phyloP scores from a whole-genome alignment of 30 jellyfish, hydroid and myxozoan species.

The Kudoa iwatai region DNA sequence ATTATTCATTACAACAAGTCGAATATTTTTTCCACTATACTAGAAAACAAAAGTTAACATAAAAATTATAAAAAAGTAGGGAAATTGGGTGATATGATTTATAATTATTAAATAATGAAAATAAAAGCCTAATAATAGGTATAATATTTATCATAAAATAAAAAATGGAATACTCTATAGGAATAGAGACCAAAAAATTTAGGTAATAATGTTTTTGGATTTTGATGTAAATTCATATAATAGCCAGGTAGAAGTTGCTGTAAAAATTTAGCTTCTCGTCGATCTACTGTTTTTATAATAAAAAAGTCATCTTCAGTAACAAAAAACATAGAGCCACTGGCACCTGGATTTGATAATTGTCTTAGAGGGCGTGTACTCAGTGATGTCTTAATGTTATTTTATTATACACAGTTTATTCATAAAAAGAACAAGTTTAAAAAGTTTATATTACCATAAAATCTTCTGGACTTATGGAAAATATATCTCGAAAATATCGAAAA shows the following conservation, averaged over 20 bases:
- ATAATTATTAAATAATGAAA: too few relatives aligned
- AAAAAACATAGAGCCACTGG: conserved; percentile 82
- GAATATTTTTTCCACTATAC: conserved; percentile 8
- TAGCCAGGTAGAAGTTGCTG: conserved; percentile 74
- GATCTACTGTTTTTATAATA: conserved; percentile 51
- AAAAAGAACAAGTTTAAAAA: too few relatives aligned
- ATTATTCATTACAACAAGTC: conserved; percentile 61
- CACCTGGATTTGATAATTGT: conserved; percentile 65
- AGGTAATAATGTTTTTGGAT: background rate
- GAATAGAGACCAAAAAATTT: background rate
- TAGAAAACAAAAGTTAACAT: too few relatives aligned
- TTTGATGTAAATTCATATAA: conserved; percentile 3
- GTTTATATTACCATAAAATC: too few relatives aligned
- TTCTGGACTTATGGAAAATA: background rate
- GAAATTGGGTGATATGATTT: too few relatives aligned
- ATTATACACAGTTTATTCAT: too few relatives aligned
- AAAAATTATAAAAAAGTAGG: too few relatives aligned
- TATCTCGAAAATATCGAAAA: conserved; percentile 9
- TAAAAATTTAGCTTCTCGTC: conserved; percentile 56
- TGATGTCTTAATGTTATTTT: too few relatives aligned
- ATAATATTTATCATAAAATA: too few relatives aligned
- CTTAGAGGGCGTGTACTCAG: conserved; percentile 24
- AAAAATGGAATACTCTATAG: background rate
- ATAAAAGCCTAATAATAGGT: too few relatives aligned
- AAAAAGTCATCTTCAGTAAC: conserved; percentile 51